A percentile compares a stretch with the other conserved stretches of the same genome.
These are phyloP conservation scores for Saguinus imperator DNA, from an alignment of 2,113 vertebrate species.

Conservation along the genomic window DNA sequence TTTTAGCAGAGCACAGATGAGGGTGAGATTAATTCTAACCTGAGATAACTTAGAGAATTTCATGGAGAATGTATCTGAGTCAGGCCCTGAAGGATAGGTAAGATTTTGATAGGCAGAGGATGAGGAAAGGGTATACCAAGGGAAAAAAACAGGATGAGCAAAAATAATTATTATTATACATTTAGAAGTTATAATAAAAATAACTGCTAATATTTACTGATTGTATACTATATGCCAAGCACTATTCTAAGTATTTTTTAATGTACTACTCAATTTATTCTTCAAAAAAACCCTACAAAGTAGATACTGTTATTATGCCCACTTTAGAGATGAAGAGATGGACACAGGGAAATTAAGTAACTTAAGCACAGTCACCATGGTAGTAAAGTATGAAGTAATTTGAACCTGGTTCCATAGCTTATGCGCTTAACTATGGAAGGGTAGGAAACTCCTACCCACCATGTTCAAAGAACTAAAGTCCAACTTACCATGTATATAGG, in stretches of 20 bases:
- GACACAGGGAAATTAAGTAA: not conserved
- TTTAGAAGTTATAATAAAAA: slow-evolving; percentile 5
- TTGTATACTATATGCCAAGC: not conserved
- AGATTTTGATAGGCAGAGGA: not conserved
- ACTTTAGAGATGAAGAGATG: not conserved
- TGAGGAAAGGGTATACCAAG: not conserved
- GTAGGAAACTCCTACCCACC: not conserved
- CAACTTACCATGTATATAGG: not conserved
- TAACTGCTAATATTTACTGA: not conserved
- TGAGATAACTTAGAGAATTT: not conserved
- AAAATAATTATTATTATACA: not conserved
- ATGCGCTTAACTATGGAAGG: not conserved
- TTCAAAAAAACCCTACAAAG: not conserved
- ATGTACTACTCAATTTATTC: not conserved
- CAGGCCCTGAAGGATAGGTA: not conserved
- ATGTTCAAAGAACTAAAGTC: slow-evolving; percentile 43
- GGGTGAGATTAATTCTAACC: not conserved
- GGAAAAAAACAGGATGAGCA: not conserved
- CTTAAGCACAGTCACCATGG: not conserved
- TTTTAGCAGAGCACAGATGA: not conserved
- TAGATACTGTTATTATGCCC: not conserved
- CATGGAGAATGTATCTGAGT: not conserved
- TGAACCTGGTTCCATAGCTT: not conserved
- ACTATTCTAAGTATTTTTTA: not conserved
- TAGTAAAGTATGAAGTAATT: not conserved